Base-by-base conservation (phyloP, 1,140 invertebrate genomes). In the Macrosteles quadrilineatus region DNA sequence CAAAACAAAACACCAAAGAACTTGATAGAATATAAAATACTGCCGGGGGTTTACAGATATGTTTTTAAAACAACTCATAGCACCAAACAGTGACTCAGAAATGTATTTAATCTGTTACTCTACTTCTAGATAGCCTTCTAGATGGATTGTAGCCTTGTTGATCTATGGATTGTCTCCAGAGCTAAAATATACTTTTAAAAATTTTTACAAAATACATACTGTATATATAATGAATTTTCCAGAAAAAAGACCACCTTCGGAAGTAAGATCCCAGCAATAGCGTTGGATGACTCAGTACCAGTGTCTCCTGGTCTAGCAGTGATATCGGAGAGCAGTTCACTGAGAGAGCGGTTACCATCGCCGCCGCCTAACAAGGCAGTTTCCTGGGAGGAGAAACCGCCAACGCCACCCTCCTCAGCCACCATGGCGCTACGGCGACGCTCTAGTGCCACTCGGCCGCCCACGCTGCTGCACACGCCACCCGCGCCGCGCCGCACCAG, bases 391-490 rank as follows among this genome's bases (percentile, higher is more conserved):
- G 72, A 73, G 45, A 43, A 69, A 21, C 71, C 67, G 11, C 43
- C 25, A 14, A 32, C 53, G 0, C 68, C 53, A 25, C 57, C 36
- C 14, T 23, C 36, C 25, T n/a, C 3, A 17, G 79, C 81, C 1
- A 77, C 80, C 0, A 71, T 75, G 21, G 77, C 76, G 17, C 68
- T 80, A 19, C 78, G 80, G 32, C 74, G 82, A 53, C 74, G 82
- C 71, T 81, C 81, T 23, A 83, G 81, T 55, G 81, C 71, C 11
- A 45, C 65, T 12, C 65, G 67, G 4, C 82, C 81, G n/a, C 76
- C 73, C 3, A 78, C 79, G 78, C 32, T 32, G 71, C 40, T 67
- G 63, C 30, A 74, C 71, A 67, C 69, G 2, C 63, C 64, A 0
- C 69, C 69, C n/a, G 69, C 63, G 11, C 69, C 69, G 21, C 43